These are phyloP conservation scores for Pseudomyrmex pallidus DNA, from an alignment of 1,140 invertebrate genomes.

Conservation along the genomic window DNA sequence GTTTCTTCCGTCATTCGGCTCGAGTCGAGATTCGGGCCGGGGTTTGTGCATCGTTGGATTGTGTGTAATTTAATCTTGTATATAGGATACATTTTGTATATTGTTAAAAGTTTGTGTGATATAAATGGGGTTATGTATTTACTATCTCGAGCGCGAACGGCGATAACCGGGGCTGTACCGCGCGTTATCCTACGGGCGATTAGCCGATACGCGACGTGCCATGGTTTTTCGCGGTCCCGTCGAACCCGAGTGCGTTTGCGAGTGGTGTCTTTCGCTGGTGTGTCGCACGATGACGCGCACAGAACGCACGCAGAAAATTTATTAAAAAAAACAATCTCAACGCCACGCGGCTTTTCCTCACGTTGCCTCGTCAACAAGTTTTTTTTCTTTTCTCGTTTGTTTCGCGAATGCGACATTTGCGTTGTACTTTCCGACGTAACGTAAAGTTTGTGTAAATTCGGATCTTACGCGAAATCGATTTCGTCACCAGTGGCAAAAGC, in stretches of 20 bases:
- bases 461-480: too few relatives aligned
- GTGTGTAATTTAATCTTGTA: constrained; percentile 86
- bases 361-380: neutral
- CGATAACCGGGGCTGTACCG: constrained; percentile 55
- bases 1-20: constrained; percentile 1
- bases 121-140: constrained; percentile 84
- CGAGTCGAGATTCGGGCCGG: constrained; percentile 78
- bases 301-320: too few relatives aligned
- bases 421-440: too few relatives aligned
- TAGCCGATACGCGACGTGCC: constrained; percentile 48
- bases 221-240: constrained; percentile 40
- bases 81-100: constrained; percentile 86
- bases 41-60: constrained; percentile 73
- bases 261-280: neutral
- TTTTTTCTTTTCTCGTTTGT: neutral
- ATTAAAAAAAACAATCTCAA: too few relatives aligned
- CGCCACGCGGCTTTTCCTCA: neutral
- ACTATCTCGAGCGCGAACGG: constrained; percentile 75
- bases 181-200: constrained; percentile 53
- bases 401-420: neutral
- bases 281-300: too few relatives aligned
- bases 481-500: too few relatives aligned
- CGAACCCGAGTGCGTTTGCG: constrained; percentile 19
- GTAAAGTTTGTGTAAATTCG: too few relatives aligned
- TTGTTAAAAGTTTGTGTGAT: constrained; percentile 86